Evolutionary conservation across 2,888 invertebrate genomes (phyloP), one percentile per base, ranked within the genome.

Genomic region (Eledona agricola): DNA sequence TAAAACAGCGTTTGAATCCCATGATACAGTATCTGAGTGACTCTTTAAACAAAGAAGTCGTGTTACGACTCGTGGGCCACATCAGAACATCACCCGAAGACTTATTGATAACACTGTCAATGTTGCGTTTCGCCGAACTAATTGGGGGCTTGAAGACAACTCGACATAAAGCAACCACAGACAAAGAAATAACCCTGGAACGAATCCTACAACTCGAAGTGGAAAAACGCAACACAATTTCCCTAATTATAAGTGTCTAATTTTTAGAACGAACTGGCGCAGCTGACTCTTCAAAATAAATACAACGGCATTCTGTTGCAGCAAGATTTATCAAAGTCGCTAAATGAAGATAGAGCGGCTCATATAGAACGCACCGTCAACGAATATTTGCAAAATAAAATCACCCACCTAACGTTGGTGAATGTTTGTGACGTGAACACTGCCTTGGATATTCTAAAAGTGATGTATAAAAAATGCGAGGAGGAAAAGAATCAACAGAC

Each of bases 11-110:
- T 7, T 60, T 71, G 2, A 74, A 70, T 51, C 67, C 72, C 26
- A 60, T 78, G n/a, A 66, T 77, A 4, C 71, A 73, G 49, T 75
- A 76, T 56, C 59, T 79, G 29, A 72, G 72, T 4, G 64, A 69
- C 26, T 69, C 72, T 13, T 63, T 78, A 9, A 71, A 65, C 16
- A 56, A 63, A 3, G 58, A 69, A 1, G 75, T 72, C 34, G 43
- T 74, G 12, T 62, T 78, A 17, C 72, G 77, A 77, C 74, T 76
- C 53, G 72, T 79, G 51, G 77, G 75, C 12, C 78, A 79, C 52
- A 62, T 79, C 13, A 70, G 72, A 51, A 65, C 69, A 1, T 58
- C 62, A 2, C 63, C 52, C 50, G 69, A 74, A 31, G 71, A 77
- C 62, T 61, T 76, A 11, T 52, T 62, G 6, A 54, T 77, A 7